phyloP scores from a whole-genome alignment of 2,113 vertebrate species.

The Clarias batrachus region DNA sequence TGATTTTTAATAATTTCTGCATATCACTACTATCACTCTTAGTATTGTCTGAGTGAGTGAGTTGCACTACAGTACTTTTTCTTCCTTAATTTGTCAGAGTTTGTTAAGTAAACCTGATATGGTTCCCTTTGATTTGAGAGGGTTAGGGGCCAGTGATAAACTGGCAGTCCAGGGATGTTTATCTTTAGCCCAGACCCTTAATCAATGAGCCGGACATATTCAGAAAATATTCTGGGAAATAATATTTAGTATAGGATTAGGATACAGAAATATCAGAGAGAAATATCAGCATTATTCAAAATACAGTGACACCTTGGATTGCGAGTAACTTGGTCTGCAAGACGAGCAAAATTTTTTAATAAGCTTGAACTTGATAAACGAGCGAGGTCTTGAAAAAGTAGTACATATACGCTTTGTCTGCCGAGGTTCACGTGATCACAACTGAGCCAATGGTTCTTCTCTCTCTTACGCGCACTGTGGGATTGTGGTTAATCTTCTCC shows the following conservation, averaged over 20 bases:
- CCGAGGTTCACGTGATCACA: too few relatives aligned
- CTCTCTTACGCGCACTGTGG: too few relatives aligned
- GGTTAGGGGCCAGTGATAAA: background rate
- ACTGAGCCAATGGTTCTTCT: too few relatives aligned
- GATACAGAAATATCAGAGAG: background rate
- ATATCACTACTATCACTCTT: background rate
- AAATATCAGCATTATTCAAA: background rate
- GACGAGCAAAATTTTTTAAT: too few relatives aligned
- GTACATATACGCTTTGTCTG: too few relatives aligned
- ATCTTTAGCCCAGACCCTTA: background rate
- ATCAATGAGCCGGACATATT: background rate
- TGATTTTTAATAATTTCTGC: background rate
- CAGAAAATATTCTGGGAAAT: background rate
- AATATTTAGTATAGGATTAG: background rate
- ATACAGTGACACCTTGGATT: too few relatives aligned
- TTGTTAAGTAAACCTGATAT: background rate
- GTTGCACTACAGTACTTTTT: background rate
- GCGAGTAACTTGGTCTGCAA: too few relatives aligned
- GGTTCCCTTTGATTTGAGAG: background rate
- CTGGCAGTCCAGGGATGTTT: background rate
- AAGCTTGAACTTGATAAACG: too few relatives aligned
- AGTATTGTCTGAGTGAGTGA: background rate
- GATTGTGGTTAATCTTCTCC: too few relatives aligned
- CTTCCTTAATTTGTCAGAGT: background rate
- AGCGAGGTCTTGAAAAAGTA: too few relatives aligned